Evolutionary conservation across 2,797 vertebrate genomes (phyloP), one percentile per base, ranked within the genome.

Genomic region (Gobionotothen gibberifrons): DNA sequence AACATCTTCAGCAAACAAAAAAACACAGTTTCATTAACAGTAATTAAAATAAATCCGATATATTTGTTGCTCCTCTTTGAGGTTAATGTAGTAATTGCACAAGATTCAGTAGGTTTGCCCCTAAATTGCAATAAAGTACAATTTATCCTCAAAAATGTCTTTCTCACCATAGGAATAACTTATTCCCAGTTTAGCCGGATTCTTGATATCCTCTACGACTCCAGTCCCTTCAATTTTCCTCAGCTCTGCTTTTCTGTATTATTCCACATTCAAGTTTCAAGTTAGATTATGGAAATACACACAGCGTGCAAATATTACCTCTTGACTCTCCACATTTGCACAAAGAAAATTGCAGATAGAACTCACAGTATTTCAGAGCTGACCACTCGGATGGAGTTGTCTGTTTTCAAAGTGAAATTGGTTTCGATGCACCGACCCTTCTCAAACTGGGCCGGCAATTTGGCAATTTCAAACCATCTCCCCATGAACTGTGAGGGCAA

Each of bases 391-490:
- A 97, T 92, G 44, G 95, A 96, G 68, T 91, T 95, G 0, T 96
- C 96, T 17, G 93, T 87, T 71, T 74, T 95, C 85, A 96, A 47
- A 0, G 95, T 95, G 84, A 97, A 98, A 86, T 96, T 97, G 69
- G 95, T 96, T 90, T 97, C 96, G 51, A 96, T 92, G 90, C 97
- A 99, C 9, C 86, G 93, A 82, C 97, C 97, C 74, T 94, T 96
- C 91, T 97, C 96, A 52, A 97, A 97, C 88, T 90, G 94, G 4
- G 94, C 93, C 0, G 96, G 96, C 79, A 97, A 95, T 89, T 95
- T 97, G 86, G 96, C 95, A 60, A 99, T 97, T 93, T 98, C 97
- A 1, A 96, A 98, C 97, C 97, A 98, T 79, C 93, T 95, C 59
- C 97, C 97, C 89, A 96, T 89, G 83, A 97, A 99, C 97, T 98